These are phyloP conservation scores for Heterocephalus glaber DNA, from an alignment of 2,113 vertebrate species.

Conservation along the genomic window DNA sequence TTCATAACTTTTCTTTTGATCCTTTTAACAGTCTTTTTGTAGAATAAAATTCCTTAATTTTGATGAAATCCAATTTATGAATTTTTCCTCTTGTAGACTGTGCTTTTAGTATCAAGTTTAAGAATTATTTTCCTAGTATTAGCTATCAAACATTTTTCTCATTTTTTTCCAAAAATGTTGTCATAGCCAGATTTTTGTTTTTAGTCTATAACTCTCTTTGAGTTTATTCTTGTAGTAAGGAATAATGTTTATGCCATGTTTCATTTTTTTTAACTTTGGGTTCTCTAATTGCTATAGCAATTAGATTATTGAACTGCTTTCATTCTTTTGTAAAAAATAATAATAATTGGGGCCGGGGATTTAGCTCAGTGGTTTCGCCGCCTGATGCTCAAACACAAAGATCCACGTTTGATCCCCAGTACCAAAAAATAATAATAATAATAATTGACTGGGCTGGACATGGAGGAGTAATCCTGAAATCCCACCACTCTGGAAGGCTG, in stretches of 20 bases:
- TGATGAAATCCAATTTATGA: neutral
- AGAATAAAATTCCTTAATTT: neutral
- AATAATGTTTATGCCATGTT: neutral
- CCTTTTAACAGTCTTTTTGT: neutral
- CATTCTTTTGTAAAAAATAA: neutral
- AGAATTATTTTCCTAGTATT: neutral
- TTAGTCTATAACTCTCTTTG: neutral
- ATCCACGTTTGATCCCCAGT: too few species aligned
- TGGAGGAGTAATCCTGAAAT: neutral
- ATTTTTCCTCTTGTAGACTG: neutral
- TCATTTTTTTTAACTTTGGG: neutral
- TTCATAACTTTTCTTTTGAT: neutral
- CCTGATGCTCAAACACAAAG: too few species aligned
- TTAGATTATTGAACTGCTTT: neutral
- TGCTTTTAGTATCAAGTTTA: neutral
- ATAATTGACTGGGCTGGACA: neutral
- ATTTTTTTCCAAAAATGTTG: neutral
- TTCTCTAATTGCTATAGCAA: neutral
- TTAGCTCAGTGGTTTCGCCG: too few species aligned
- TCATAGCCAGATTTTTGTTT: neutral
- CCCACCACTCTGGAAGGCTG: neutral
- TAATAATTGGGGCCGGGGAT: too few species aligned
- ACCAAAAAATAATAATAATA: too few species aligned
- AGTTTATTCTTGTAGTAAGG: neutral
- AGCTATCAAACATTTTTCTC: neutral